These are phyloP conservation scores for Spicauda simplicius DNA, from an alignment of 2,888 invertebrate species.

Conservation along the genomic window DNA sequence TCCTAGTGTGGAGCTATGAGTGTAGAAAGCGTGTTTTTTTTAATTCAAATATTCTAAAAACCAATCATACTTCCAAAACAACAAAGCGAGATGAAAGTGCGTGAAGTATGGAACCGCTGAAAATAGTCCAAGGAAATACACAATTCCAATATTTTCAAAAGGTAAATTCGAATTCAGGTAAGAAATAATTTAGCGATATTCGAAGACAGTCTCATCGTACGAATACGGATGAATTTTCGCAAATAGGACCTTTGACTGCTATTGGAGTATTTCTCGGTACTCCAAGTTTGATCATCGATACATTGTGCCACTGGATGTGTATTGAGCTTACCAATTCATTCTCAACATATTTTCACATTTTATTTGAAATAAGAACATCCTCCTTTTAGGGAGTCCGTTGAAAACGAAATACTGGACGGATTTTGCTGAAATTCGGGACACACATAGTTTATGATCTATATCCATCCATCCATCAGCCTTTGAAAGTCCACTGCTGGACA, in stretches of 20 bases:
- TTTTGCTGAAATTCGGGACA: too few species aligned
- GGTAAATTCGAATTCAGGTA: not conserved
- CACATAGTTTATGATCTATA: too few species aligned
- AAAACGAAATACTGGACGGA: too few species aligned
- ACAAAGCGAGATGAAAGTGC: not conserved
- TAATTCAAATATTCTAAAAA: too few species aligned
- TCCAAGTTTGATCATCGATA: slow-evolving; percentile 9
- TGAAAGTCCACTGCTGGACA: too few species aligned
- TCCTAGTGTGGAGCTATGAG: too few species aligned
- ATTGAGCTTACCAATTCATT: not conserved
- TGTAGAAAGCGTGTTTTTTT: too few species aligned
- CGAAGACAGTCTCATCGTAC: not conserved
- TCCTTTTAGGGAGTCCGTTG: too few species aligned
- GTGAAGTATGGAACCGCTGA: not conserved
- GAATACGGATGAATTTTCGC: not conserved
- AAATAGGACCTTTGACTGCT: slow-evolving; percentile 12
- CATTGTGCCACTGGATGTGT: not conserved
- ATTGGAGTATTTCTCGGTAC: not conserved
- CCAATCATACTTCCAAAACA: not conserved
- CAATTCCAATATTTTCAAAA: slow-evolving; percentile 1
- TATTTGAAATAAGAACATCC: too few species aligned
- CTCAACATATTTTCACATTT: not conserved
- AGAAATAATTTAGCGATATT: slow-evolving; percentile 2
- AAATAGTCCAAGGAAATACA: not conserved
- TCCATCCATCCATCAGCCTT: too few species aligned